A percentile compares a stretch with the other conserved stretches of the same genome.
phyloP scores from a whole-genome alignment of 2,888 invertebrate genomes.

The Corbicula japonica region DNA sequence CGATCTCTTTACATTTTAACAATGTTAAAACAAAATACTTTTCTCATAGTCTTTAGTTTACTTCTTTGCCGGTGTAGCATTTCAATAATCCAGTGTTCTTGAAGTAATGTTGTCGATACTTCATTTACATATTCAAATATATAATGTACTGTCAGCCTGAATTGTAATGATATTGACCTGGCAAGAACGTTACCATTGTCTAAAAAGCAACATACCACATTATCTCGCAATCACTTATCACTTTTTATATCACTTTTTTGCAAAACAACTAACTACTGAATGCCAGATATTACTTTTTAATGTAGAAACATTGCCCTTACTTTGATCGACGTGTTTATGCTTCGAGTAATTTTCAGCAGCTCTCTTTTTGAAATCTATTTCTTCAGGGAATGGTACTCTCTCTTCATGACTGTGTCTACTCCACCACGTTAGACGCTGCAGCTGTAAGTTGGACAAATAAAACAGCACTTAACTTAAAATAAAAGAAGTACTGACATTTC shows the following conservation, averaged over 20 bases:
- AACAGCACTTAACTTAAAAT: background rate
- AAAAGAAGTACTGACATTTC: background rate
- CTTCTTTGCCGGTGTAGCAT: too few species aligned
- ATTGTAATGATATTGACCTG: too few species aligned
- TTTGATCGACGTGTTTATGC: background rate
- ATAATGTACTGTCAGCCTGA: too few species aligned
- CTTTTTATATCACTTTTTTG: background rate
- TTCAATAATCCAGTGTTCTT: too few species aligned
- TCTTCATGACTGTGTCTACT: slow-evolving; percentile 63
- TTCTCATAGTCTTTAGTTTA: too few species aligned
- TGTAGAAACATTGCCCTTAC: background rate
- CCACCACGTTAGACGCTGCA: slow-evolving; percentile 75
- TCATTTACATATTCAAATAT: too few species aligned
- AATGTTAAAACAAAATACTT: too few species aligned
- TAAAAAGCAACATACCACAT: background rate
- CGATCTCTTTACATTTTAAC: too few species aligned
- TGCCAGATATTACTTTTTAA: background rate
- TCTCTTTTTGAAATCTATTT: slow-evolving; percentile 21
- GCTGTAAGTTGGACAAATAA: slow-evolving; percentile 53
- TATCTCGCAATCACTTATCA: background rate
- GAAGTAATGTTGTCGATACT: too few species aligned
- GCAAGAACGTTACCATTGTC: too few species aligned
- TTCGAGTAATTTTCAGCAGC: slow-evolving; percentile 1
- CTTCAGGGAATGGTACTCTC: slow-evolving; percentile 56
- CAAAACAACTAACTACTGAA: background rate